These are phyloP conservation scores for Aromia moschata DNA, from an alignment of 2,888 invertebrate genomes.

Conservation along the genomic window DNA sequence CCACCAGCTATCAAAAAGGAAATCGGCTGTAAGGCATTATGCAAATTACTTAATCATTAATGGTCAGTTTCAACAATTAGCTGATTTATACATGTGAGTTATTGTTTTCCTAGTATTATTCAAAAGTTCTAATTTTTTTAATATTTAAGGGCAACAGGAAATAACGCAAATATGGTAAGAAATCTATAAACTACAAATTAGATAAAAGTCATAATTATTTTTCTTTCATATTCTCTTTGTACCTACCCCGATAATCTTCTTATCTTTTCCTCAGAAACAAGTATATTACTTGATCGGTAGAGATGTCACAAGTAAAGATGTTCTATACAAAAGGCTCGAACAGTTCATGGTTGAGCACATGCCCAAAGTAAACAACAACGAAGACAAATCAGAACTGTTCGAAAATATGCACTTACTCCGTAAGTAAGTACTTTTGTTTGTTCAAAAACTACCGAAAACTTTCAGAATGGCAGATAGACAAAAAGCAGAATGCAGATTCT, in stretches of 20 bases:
- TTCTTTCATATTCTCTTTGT: no score
- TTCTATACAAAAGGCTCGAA: slow-evolving; percentile 46
- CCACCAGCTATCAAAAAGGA: slow-evolving; percentile 73
- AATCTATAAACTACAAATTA: no score
- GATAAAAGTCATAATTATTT: no score
- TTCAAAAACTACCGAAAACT: no score
- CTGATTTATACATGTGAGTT: slow-evolving; percentile 78
- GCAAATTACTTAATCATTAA: slow-evolving; percentile 76
- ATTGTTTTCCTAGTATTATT: not conserved
- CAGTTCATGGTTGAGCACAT: slow-evolving; percentile 50
- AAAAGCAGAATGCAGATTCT: slow-evolving; percentile 46
- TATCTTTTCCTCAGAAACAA: slow-evolving; percentile 48
- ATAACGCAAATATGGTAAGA: slow-evolving; percentile 52
- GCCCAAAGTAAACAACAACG: slow-evolving; percentile 46
- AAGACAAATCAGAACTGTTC: slow-evolving; percentile 47
- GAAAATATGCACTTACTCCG: slow-evolving; percentile 52
- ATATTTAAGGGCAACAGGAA: slow-evolving; percentile 53
- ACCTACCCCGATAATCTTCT: no score
- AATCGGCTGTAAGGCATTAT: slow-evolving; percentile 78
- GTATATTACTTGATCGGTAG: slow-evolving; percentile 52
- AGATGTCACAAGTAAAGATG: slow-evolving; percentile 45
- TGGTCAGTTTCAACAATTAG: slow-evolving; percentile 73
- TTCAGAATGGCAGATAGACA: slow-evolving; percentile 56
- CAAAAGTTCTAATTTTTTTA: slow-evolving; percentile 11
- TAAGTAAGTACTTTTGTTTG: slow-evolving; percentile 34